Evolutionary conservation across 2,888 invertebrate species (phyloP).

Genomic region (Cheilosia impressa): DNA sequence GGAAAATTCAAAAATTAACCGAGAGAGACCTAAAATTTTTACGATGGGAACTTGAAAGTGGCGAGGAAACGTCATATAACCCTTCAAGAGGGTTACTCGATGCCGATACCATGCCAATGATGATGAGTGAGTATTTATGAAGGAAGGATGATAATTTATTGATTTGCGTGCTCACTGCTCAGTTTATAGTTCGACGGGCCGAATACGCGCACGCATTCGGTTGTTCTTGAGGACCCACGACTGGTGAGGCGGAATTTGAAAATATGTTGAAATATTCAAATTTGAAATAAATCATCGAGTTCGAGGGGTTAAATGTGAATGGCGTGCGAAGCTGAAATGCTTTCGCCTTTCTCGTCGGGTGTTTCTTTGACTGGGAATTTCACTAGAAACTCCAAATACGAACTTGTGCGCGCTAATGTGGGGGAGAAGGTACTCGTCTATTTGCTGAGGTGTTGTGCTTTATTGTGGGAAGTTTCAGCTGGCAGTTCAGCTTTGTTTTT

Average conservation of each 20-base stretch:
- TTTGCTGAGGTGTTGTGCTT: slow-evolving; percentile 10
- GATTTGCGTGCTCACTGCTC: slow-evolving; percentile 71
- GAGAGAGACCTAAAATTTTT: slow-evolving; percentile 30
- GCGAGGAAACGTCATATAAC: slow-evolving; percentile 45
- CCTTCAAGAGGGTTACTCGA: slow-evolving; percentile 51
- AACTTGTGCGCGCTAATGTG: slow-evolving; percentile 28
- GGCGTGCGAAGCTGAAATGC: slow-evolving; percentile 67
- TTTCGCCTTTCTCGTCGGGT: slow-evolving; percentile 31
- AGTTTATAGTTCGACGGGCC: slow-evolving; percentile 54
- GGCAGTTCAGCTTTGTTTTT: slow-evolving; percentile 26
- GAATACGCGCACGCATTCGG: slow-evolving; percentile 32
- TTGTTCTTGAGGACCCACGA: slow-evolving; percentile 10
- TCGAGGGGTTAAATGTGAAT: slow-evolving; percentile 66
- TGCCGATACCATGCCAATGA: slow-evolving; percentile 57
- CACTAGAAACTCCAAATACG: slow-evolving; percentile 23
- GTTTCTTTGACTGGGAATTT: slow-evolving; percentile 22
- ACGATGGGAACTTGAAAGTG: slow-evolving; percentile 61
- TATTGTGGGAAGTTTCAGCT: neutral
- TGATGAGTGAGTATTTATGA: slow-evolving; percentile 44
- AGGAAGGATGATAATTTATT: slow-evolving; percentile 72
- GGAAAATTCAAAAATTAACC: slow-evolving; percentile 44
- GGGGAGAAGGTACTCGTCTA: neutral
- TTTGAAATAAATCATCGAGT: slow-evolving; percentile 73
- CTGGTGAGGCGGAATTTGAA: slow-evolving; percentile 60
- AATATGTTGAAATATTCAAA: slow-evolving; percentile 75